Evolutionary conservation across 2,113 vertebrate genomes (phyloP), one percentile per base, ranked within the genome.

Genomic region (Oryctolagus cuniculus): DNA sequence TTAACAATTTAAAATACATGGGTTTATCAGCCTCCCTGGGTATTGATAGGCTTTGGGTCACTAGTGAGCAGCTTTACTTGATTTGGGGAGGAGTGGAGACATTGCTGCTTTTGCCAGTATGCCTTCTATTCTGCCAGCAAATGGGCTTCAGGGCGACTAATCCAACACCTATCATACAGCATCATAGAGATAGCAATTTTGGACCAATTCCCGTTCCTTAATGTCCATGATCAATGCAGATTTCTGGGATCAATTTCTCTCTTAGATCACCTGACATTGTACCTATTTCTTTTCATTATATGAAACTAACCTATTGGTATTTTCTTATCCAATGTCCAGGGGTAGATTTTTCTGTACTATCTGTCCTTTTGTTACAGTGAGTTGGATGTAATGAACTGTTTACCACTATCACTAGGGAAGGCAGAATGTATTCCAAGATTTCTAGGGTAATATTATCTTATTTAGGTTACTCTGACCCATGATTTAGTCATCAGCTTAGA

Each of bases 401-500:
- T 87, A 58, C 25, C 29, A 89, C 3, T 34, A 17, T 36, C 53
- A 29, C 19, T 27, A 64, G 70, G 6, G 4, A 53, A 89, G 74
- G 63, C 61, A 78, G 66, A 67, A 53, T 61, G 25, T 66, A 38
- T 92, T 95, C 92, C 24, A 85, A 74, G 34, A 78, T 90, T 84
- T 82, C 67, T 70, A 78, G 74, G 25, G 12, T 63, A 15, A 27
- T 74, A 80, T 75, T 67, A 58, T 83, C n/a, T 86, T 83, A 38
- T 55, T 79, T 91, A 36, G 21, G 84, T 95, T 58, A 75, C 9
- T 17, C 17, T 85, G 84, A 96, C 55, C 67, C 73, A 91, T 79
- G 13, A 85, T 79, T 93, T 93, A 85, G 77, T 85, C 75, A 87
- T 72, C 17, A 53, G 55, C 8, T 88, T 94, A 70, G 67, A 73